phyloP scores from a whole-genome alignment of 2,113 vertebrate species.

The Oostethus manadensis region DNA sequence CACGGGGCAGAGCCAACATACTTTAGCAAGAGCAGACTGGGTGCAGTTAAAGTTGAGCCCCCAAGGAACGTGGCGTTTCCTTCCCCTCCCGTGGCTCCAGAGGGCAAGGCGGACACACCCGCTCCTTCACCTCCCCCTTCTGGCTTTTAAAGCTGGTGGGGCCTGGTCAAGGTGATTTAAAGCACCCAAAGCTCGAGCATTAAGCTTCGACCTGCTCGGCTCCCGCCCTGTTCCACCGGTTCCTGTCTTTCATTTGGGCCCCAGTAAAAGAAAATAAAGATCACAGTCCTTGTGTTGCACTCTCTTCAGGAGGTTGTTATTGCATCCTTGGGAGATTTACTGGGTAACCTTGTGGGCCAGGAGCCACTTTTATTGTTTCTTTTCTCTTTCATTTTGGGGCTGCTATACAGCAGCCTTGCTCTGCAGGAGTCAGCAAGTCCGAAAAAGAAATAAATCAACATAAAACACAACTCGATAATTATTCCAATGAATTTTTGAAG shows the following conservation, averaged over 20 bases:
- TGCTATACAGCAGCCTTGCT: not conserved
- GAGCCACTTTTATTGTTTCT: conserved; percentile 42
- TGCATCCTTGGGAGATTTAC: conserved; percentile 64
- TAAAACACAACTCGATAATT: no score
- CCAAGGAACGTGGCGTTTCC: conserved; percentile 60
- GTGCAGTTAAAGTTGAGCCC: conserved; percentile 64
- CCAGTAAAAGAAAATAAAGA: conserved; percentile 65
- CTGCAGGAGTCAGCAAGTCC: conserved; percentile 8
- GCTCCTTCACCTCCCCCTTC: conserved; percentile 37
- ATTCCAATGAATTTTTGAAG: no score
- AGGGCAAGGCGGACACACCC: conserved; percentile 41
- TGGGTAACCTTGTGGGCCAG: conserved; percentile 41
- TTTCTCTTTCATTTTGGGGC: conserved; percentile 50
- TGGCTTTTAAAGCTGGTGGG: conserved; percentile 36
- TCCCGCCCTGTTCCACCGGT: conserved; percentile 41
- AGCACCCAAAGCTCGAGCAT: conserved; percentile 39
- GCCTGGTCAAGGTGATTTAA: conserved; percentile 68
- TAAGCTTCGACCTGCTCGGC: conserved; percentile 7
- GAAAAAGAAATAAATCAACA: not conserved
- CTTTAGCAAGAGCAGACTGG: conserved; percentile 37
- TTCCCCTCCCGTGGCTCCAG: conserved; percentile 45
- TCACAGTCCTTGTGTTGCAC: conserved; percentile 55
- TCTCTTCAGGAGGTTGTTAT: conserved; percentile 57
- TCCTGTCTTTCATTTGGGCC: conserved; percentile 60
- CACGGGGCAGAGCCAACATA: conserved; percentile 51